phyloP scores from a whole-genome alignment of 1,140 invertebrate species.

The Muscidifurax raptorellus region DNA sequence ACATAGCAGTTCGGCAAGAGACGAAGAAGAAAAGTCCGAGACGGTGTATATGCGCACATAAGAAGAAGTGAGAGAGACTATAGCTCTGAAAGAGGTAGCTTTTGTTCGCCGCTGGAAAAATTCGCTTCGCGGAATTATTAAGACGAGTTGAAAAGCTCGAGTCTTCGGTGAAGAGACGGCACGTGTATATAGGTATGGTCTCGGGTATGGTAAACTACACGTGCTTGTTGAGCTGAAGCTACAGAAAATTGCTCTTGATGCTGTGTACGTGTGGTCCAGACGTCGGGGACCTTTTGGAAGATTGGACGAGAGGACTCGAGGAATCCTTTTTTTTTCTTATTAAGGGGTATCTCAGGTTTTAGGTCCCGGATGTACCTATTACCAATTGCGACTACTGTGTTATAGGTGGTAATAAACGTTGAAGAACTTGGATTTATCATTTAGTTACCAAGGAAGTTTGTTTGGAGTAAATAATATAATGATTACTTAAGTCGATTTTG shows the following conservation, averaged over 20 bases:
- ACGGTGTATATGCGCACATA: background rate
- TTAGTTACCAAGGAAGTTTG: no score
- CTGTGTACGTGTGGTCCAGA: background rate
- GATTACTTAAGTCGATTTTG: no score
- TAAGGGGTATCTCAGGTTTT: no score
- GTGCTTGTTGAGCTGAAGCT: background rate
- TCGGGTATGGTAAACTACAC: background rate
- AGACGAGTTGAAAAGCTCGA: constrained; percentile 10
- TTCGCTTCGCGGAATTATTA: constrained; percentile 32
- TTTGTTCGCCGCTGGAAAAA: constrained; percentile 31
- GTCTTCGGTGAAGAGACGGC: background rate
- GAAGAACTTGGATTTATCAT: no score
- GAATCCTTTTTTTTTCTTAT: no score
- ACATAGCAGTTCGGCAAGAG: no score
- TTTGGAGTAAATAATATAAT: no score
- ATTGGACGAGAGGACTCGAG: background rate
- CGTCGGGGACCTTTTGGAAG: no score
- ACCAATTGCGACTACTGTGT: no score
- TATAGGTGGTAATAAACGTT: no score
- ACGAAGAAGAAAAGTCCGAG: constrained; percentile 4
- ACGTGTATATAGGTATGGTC: no score
- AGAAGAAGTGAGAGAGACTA: background rate
- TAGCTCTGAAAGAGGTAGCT: constrained; percentile 1
- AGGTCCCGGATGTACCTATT: no score
- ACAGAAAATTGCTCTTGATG: background rate